Percentiles rank a stretch among this genome's conserved stretches.
Conservation (phyloP, 2,113 vertebrate species). For the Mirounga angustirostris region DNA sequence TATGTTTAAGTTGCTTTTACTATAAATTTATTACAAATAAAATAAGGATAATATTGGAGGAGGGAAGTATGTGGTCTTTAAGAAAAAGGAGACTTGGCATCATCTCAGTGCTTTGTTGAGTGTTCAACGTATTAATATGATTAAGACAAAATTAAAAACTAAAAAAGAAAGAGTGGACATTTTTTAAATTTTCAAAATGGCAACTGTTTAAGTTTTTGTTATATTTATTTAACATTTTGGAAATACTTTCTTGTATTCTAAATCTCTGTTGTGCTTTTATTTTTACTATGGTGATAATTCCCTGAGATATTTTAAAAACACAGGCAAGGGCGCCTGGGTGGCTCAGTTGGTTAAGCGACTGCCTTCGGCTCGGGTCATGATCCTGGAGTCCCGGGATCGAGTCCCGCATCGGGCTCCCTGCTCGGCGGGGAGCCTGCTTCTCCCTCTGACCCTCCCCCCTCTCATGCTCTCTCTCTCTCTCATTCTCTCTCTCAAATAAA, state of each 20-base stretch:
- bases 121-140: background rate
- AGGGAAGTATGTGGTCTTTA: background rate
- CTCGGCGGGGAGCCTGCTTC: too few relatives aligned
- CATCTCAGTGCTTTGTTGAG: background rate
- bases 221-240: background rate
- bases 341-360: too few relatives aligned
- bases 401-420: too few relatives aligned
- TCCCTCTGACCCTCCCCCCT: too few relatives aligned
- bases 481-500: too few relatives aligned
- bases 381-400: too few relatives aligned
- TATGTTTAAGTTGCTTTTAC: background rate
- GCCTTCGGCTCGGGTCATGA: too few relatives aligned
- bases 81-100: background rate
- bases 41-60: background rate
- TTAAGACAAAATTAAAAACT: background rate
- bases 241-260: background rate
- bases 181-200: background rate
- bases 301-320: background rate
- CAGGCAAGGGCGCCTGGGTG: background rate
- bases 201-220: background rate
- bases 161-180: background rate
- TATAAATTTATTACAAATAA: background rate
- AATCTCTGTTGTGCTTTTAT: background rate
- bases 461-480: too few relatives aligned
- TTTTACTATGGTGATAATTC: background rate